phyloP scores from a whole-genome alignment of 2,113 vertebrate species.

The Haliaeetus leucogaster region DNA sequence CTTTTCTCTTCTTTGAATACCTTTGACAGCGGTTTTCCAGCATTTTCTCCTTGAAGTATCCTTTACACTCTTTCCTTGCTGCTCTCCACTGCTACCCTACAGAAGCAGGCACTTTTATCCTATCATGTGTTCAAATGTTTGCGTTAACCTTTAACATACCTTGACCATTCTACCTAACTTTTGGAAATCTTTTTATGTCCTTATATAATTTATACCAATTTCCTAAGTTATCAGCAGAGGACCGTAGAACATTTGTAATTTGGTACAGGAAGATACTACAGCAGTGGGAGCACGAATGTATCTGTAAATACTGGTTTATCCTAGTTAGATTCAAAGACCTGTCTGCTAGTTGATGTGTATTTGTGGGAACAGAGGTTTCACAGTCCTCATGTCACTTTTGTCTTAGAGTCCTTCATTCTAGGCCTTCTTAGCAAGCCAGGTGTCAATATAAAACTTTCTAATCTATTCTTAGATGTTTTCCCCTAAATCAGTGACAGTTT shows the following conservation, averaged over 20 bases:
- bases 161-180: not conserved
- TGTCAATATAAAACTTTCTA: not conserved
- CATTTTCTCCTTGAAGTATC: not conserved
- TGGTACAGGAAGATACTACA: not conserved
- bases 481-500: not conserved
- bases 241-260: not conserved
- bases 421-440: not conserved
- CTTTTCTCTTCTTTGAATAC: not conserved
- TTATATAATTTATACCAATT: not conserved
- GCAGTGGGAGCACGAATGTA: not conserved
- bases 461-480: not conserved
- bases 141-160: not conserved
- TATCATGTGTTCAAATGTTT: not conserved
- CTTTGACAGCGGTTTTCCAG: not conserved
- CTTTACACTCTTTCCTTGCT: not conserved
- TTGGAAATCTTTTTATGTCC: not conserved
- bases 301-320: not conserved
- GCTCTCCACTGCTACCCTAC: not conserved
- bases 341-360: not conserved
- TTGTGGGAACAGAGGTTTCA: not conserved
- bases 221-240: not conserved
- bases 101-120: not conserved
- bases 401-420: not conserved
- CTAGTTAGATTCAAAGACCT: not conserved
- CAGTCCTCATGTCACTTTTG: not conserved